A percentile compares a stretch with the other conserved stretches of the same genome.
These are phyloP conservation scores for Anguilla marmorata DNA, from an alignment of 2,797 vertebrate genomes.

Conservation along the genomic window DNA sequence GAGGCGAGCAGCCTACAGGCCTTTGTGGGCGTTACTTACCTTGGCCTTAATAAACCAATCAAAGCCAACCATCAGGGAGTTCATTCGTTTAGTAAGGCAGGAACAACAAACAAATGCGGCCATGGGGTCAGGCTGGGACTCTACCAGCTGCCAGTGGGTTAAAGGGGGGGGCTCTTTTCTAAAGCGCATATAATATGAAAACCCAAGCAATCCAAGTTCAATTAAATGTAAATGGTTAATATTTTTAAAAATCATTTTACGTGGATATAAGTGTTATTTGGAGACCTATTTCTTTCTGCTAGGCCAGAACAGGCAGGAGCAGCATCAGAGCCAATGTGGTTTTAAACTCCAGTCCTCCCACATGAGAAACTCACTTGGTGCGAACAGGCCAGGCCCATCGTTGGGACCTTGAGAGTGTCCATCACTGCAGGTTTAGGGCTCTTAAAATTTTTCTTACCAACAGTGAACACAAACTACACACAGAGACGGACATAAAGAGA, in stretches of 20 bases:
- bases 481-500: constrained; percentile 61
- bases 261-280: not conserved
- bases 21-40: not conserved
- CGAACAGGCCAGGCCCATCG: constrained; percentile 89
- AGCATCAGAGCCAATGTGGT: not conserved
- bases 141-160: not conserved
- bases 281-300: not conserved
- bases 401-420: constrained; percentile 92
- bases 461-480: constrained; percentile 91
- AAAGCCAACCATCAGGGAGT: not conserved
- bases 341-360: constrained; percentile 36
- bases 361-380: constrained; percentile 83
- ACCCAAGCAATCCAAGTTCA: constrained; percentile 5
- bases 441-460: constrained; percentile 94
- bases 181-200: constrained; percentile 11
- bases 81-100: not conserved
- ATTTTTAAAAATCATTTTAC: not conserved
- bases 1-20: not conserved
- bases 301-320: not conserved
- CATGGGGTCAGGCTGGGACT: not conserved
- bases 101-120: not conserved
- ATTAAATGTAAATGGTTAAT: constrained; percentile 19
- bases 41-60: not conserved
- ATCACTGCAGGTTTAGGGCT: constrained; percentile 87
- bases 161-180: not conserved